Conservation (phyloP, 1,140 invertebrate genomes). For the Paraescarpia echinospica region DNA sequence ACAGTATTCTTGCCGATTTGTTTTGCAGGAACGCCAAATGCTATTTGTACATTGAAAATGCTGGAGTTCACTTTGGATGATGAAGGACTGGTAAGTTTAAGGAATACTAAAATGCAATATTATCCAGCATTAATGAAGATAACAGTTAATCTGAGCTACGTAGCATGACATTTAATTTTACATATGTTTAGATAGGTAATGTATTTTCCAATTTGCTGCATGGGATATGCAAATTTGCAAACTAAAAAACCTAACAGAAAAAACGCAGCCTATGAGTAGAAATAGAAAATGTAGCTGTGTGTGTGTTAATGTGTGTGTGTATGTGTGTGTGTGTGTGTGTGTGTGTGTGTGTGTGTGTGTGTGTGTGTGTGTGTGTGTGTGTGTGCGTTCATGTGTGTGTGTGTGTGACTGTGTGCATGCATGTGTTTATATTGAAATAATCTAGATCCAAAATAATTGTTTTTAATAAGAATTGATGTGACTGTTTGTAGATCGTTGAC, state of each 20-base stretch:
- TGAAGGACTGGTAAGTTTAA: conserved; percentile 68
- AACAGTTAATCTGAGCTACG: background rate
- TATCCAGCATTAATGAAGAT: background rate
- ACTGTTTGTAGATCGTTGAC: conserved; percentile 38
- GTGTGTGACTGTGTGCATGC: no score
- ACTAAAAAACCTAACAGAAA: background rate
- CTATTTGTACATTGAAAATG: conserved; percentile 84
- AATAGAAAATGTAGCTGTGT: no score
- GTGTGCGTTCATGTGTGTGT: no score
- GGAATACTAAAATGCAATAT: conserved; percentile 63
- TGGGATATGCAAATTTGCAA: background rate
- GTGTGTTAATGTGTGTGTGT: no score
- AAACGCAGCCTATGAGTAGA: no score
- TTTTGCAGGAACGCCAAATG: conserved; percentile 71
- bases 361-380: no score
- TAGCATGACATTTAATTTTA: no score
- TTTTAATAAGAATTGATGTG: conserved; percentile 18
- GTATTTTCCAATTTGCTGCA: no score
- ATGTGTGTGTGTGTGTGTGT: no score
- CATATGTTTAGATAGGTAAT: no score
- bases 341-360: no score
- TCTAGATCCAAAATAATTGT: background rate
- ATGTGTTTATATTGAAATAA: background rate
- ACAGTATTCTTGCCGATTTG: background rate
- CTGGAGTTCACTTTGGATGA: conserved; percentile 76